Evolutionary conservation across 2,797 vertebrate genomes (phyloP), one percentile per base, ranked within the genome.

Genomic region (Hyperoplus immaculatus): DNA sequence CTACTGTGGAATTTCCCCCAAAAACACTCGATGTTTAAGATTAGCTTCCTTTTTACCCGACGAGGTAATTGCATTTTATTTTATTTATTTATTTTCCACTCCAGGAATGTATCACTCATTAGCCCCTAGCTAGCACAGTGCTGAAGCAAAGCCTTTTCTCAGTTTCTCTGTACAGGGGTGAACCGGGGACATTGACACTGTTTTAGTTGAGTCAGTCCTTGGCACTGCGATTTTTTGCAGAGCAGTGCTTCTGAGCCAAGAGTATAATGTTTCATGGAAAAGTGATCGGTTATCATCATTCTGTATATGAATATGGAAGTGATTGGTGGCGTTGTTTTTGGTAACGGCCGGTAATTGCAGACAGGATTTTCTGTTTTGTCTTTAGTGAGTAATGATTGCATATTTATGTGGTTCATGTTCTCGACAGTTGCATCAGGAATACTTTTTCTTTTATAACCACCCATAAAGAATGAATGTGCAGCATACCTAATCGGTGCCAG

Each of bases 1-100:
- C 62, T 62, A 49, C 69, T 63, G 78, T 86, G 82, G 82, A 87
- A 90, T 88, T 86, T 86, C 86, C 83, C 29, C 64, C 4, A 0
- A 29, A 81, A 88, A 77, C 66, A 60, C 75, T 65, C 6, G 29
- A 53, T 38, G 69, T 81, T 81, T 59, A 10, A n/a, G 41, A 57
- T 75, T 68, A 0, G 11, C 75, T 88, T 89, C 41, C 73, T 8
- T 79, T 29, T 70, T 45, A 29, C 41, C 0, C 5, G 0, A 45
- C 38, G 0, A 74, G 16, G 36, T 84, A 75, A 88, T 85, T 83
- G 55, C 66, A 51, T 84, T 77, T 78, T 76, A 46, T 75, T 67
- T 65, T 21, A 41, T 78, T 76, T 65, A 67, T 84, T 74, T 74
- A 53, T 67, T 62, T 68, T 47, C 65, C 66, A 55, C 56, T 57